Base-by-base conservation (phyloP, 2,113 vertebrate genomes). In the Dromaius novaehollandiae region DNA sequence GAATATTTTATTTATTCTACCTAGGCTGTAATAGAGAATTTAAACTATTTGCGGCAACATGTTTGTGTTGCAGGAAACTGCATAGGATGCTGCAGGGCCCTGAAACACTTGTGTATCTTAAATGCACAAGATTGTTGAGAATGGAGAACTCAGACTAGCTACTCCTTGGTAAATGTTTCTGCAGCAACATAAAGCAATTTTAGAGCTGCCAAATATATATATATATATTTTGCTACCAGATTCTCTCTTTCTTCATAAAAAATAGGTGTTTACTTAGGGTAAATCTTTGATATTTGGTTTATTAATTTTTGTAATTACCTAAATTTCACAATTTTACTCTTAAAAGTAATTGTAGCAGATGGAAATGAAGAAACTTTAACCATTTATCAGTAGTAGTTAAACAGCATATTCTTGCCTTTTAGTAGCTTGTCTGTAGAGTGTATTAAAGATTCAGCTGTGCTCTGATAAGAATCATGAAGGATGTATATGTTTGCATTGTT, bases 1-100 rank as follows among this genome's bases (percentile, higher is more conserved):
- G 94, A 97, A 97, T 97, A 96, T 92, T 96, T 97, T 95, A 96
- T 97, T 97, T 97, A 97, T 95, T 93, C 94, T 88, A 96, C 90
- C 81, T 68, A 50, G 90, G 76, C 6, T 93, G 90, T 92, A 96
- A 95, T 24, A 68, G 94, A 84, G 93, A 90, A 95, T 95, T 96
- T 95, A 93, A 93, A 96, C 90, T 69, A 21, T 97, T 97, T 95
- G 86, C 88, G 79, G 85, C 82, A 76, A 90, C 38, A 14, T 26
- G 51, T 87, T 94, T 86, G 88, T 51, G 80, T 70, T 96, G 90
- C 85, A 70, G 82, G 66, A 70, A 70, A 55, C 0, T 3, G 71
- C n/a, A 9, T 2, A 26, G 73, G 75, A 80, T 77, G 82, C 87
- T 77, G 19, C 65, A 24, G 68, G 75, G 34, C 85, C 82, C 51